phyloP scores from a whole-genome alignment of 2,113 vertebrate genomes.

The Poeciliopsis occidentalis region DNA sequence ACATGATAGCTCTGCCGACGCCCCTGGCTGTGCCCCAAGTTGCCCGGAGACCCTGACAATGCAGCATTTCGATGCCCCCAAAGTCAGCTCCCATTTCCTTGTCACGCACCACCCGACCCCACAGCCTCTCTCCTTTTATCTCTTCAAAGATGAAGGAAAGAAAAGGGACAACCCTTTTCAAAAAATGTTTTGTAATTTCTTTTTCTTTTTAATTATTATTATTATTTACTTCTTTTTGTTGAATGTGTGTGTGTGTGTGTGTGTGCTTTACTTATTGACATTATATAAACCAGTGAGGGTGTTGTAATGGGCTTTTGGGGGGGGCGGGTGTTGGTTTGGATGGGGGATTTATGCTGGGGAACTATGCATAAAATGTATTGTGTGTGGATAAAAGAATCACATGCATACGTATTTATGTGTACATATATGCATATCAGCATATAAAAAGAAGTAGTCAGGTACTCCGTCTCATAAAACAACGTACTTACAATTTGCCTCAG shows the following conservation, averaged over 20 bases:
- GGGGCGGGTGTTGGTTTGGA: conserved; percentile 51
- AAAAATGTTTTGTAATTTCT: conserved; percentile 67
- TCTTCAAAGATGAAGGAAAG: conserved; percentile 66
- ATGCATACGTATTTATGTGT: conserved; percentile 78
- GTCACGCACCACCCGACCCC: conserved; percentile 53
- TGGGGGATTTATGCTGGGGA: conserved; percentile 78
- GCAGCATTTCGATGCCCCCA: conserved; percentile 51
- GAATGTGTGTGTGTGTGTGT: conserved; percentile 81
- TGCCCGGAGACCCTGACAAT: conserved; percentile 47
- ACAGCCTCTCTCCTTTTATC: conserved; percentile 58
- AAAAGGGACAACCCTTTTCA: conserved; percentile 68
- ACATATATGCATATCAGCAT: conserved; percentile 80
- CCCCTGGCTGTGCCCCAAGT: conserved; percentile 51
- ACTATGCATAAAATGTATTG: conserved; percentile 97
- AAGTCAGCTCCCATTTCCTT: conserved; percentile 51
- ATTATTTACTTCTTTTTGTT: conserved; percentile 81
- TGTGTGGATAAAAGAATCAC: conserved; percentile 84
- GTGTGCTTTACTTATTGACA: conserved; percentile 94
- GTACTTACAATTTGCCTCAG: conserved; percentile 98
- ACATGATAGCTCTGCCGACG: conserved; percentile 87
- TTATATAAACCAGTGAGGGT: conserved; percentile 77
- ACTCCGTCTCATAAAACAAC: conserved; percentile 95
- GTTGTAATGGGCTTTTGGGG: conserved; percentile 57
- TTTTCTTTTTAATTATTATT: conserved; percentile 57
- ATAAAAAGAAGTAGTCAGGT: conserved; percentile 92